Base-by-base conservation (phyloP, 1,140 invertebrate species). In the Halotydeus destructor region DNA sequence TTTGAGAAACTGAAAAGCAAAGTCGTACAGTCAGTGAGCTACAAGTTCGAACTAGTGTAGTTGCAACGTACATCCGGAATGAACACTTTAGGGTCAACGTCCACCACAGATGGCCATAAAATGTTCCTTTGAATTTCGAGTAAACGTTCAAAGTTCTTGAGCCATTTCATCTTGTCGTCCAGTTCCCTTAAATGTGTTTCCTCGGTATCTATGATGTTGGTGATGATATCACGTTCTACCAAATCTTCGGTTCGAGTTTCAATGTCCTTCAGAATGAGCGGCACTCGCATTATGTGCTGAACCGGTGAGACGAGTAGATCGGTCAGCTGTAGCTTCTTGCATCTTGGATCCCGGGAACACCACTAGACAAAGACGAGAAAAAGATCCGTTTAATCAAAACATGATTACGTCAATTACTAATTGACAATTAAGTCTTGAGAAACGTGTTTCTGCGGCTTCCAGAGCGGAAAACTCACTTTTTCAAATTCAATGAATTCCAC, bases 131-230 rank as follows among this genome's bases (percentile, higher is more conserved):
- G 73, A 34, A 75, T 72, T 53, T 75, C 73, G 45, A 75, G 63
- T 3, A 75, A 59, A 27, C 74, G 55, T 50, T 76, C 73, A 60
- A 74, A 76, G 53, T 76, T 76, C 49, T 74, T 74, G 35, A 75
- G 55, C 74, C 72, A 76, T 52, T 70, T 69, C 63, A 75, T 74
- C 54, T 74, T 74, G 44, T 75, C 73, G 55, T 75, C 74, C 32
- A 75, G 58, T 48, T 71, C 70, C 43, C 72, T 59, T 19, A 75
- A 56, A 12, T 68, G 74, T 42, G 63, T 62, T 52, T 73, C 72
- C 51, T 75, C 68, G 39, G 66, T 63, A 46, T 73, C 67, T 11
- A 73, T 60, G 25, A 72, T 70, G 46, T 65, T 60, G 21, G 60
- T 54, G 30, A 75, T 62, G 26, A 61, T 57, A 38, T 63, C 56